These are phyloP conservation scores for Trissonchulus sp. DNA, from an alignment of 2,888 invertebrate species.

Conservation along the genomic window DNA sequence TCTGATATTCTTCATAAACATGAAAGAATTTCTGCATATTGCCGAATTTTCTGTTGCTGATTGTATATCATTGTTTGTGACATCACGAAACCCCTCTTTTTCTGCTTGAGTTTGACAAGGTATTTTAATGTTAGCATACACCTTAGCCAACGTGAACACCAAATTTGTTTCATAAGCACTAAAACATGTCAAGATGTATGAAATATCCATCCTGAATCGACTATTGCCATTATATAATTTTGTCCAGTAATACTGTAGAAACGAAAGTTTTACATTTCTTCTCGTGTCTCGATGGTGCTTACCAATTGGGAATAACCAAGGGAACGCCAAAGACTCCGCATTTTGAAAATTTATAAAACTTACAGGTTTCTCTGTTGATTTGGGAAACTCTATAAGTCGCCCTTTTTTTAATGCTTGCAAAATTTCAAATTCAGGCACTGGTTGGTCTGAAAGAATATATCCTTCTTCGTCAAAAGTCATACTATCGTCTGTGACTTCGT, in stretches of 20 bases:
- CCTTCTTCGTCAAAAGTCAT: no score
- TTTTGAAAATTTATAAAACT: no score
- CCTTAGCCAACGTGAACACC: neutral
- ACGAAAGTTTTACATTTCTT: neutral
- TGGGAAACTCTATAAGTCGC: no score
- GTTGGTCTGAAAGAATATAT: no score
- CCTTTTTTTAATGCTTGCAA: no score
- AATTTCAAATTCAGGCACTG: no score
- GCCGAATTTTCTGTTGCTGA: neutral
- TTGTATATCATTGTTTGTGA: neutral
- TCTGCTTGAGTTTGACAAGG: neutral
- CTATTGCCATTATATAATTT: no score
- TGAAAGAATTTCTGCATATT: neutral
- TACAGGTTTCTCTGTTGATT: neutral
- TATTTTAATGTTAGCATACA: neutral
- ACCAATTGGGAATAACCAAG: neutral
- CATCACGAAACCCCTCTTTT: no score
- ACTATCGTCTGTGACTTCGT: no score
- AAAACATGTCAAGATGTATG: neutral
- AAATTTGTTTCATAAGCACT: neutral
- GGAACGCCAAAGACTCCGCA: no score
- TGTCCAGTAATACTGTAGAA: neutral
- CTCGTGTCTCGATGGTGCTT: neutral
- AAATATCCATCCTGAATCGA: no score
- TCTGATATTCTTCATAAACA: neutral